Evolutionary conservation across 2,797 vertebrate genomes (phyloP), one percentile per base, ranked within the genome.

Genomic region (Eulemur coronatus): DNA sequence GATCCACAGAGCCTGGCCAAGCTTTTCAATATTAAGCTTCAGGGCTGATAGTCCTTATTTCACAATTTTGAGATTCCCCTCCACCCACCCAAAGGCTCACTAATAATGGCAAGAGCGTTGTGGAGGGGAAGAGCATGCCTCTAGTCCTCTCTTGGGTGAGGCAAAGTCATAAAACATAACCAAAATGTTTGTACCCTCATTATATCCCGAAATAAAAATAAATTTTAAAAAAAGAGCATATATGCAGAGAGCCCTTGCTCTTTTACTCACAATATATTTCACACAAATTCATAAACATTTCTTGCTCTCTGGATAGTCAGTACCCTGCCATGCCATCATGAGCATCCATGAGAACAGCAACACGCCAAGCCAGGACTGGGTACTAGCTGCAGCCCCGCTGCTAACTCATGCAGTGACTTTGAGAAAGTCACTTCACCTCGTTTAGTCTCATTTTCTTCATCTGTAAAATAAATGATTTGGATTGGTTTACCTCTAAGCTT

Each of bases 401-500:
- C 43, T 65, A 26, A 26, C 41, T 35, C 6, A 7, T n/a, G 43
- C 2, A n/a, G 15, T 75, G 89, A 84, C 85, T 96, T 80, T 57
- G 26, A 82, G 46, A 46, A 96, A 82, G 48, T 63, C 65, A 12
- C 20, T 38, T 87, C 35, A 48, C 30, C 30, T 76, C 20, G 91
- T 55, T 61, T 26, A 7, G n/a, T 33, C 48, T 97, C 88, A 86
- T 52, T 81, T 81, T 90, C 41, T 46, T 92, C 70, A 59, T 87
- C 35, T 91, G 35, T 91, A 61, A 89, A 93, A 95, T 88, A 52
- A 90, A 84, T 67, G 52, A 48, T 88, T 78, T 85, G 57, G 35
- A 43, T 87, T 89, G 1, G 13, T 89, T 97, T 94, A 96, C 89
- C 65, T 93, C 78, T 89, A 93, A 81, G 88, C 43, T 93, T 78